Base-by-base conservation (phyloP, 2,888 invertebrate species). In the Lasioglossum leucozonium region DNA sequence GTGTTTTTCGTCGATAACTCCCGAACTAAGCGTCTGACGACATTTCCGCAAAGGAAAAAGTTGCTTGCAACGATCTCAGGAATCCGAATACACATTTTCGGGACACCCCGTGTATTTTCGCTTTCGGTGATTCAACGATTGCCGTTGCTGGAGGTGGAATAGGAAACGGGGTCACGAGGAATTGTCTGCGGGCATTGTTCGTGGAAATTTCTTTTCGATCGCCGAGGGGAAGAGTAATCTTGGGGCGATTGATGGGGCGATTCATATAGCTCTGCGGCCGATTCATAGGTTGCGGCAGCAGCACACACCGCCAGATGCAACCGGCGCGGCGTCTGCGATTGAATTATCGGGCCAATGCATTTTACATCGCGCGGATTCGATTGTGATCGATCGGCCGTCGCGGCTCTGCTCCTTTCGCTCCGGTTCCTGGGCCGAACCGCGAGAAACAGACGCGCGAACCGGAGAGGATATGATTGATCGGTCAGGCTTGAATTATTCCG, bases 271-370 rank as follows among this genome's bases (percentile, higher is more conserved):
- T 58, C 58, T 58, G 58, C 58, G 77, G 26, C 67, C 67, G 65
- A 77, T 83, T 82, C 82, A 65, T 83, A 72, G 72, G 76, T 67
- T 18, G 55, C 22, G 26, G 40, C 22, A 37, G 40, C 13, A 2
- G 40, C 37, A 16, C 26, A 42, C 74, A 26, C 62, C 40, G 42
- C 40, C 73, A 34, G 44, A 58, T 30, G 47, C 55, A 44, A 16
- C 51, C 26, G 26, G 34, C 34, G 37, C 8, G 37, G 34, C 30
- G 34, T 40, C 67, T 34, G 44, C 78, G 79, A 89, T 81, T 75
- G 89, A 87, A 81, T 89, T 82, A 85, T 87, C 84, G 85, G 44
- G 37, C 37, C 81, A 67, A 89, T 89, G 83, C 85, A 89, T 89
- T 89, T 89, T 85, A 85, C 83, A 87, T 84, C 51, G 51, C 72